Percentiles rank a stretch among this genome's conserved stretches.
Evolutionary conservation across 2,888 invertebrate species (phyloP).

Genomic region (Troides oblongomaculatus): DNA sequence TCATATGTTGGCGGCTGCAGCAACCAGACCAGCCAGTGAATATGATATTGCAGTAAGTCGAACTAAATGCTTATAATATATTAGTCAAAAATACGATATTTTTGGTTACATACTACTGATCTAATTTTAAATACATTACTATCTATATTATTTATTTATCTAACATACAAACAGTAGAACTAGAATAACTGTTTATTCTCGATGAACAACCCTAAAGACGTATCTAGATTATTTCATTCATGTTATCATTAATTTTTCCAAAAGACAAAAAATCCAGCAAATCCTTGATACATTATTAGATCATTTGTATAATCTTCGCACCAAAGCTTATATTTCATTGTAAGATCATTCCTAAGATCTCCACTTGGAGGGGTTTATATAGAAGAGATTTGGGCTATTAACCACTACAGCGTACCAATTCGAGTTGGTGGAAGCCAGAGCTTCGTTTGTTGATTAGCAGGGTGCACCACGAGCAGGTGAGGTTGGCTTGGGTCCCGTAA

Average conservation of each 20-base stretch:
- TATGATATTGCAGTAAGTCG: slow-evolving; percentile 26
- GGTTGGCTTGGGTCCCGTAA: no score
- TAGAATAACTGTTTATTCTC: neutral
- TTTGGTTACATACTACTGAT: no score
- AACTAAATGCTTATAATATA: neutral
- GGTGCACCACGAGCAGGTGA: no score
- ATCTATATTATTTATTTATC: neutral
- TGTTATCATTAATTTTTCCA: neutral
- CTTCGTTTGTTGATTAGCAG: no score
- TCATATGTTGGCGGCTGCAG: slow-evolving; percentile 56
- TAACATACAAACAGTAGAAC: neutral
- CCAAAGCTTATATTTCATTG: neutral
- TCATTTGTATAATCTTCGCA: neutral
- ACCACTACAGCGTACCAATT: no score
- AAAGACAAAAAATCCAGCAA: neutral
- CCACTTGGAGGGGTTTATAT: no score
- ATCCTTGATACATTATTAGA: neutral
- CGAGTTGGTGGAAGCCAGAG: no score
- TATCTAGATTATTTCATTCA: neutral
- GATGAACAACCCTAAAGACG: neutral
- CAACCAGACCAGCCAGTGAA: slow-evolving; percentile 56
- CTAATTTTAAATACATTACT: no score
- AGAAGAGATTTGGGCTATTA: no score
- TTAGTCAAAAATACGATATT: no score
- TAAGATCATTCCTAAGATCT: no score